Conservation (phyloP, 2,113 vertebrate species). For the Poecile atricapillus region DNA sequence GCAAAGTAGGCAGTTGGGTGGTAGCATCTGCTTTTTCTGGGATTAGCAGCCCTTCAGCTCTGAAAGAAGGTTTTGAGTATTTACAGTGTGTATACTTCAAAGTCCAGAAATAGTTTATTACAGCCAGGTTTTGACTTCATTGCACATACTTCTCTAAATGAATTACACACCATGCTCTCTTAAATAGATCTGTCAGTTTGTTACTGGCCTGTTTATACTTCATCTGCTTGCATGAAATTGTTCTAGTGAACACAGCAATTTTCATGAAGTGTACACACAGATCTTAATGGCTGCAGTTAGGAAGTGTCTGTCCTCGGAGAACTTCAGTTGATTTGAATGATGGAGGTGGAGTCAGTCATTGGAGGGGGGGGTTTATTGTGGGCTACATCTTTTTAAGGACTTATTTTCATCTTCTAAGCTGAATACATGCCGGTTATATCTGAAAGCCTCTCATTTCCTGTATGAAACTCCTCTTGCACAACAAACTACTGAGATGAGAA, state of each 20-base stretch:
- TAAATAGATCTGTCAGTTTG: background rate
- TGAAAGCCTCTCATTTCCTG: background rate
- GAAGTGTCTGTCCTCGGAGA: background rate
- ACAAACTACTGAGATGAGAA: background rate
- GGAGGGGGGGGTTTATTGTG: background rate
- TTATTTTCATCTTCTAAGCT: background rate
- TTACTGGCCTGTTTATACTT: background rate
- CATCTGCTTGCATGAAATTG: accelerated
- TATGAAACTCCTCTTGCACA: slow-evolving; percentile 12
- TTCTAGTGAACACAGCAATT: background rate
- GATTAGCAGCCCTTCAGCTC: background rate
- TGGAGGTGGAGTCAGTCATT: background rate
- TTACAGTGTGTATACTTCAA: background rate
- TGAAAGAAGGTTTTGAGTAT: background rate
- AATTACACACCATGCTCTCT: background rate
- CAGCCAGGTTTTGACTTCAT: background rate
- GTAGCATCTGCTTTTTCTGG: background rate
- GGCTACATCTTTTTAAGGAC: background rate
- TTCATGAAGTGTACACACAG: background rate
- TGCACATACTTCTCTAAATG: background rate
- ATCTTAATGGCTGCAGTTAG: background rate
- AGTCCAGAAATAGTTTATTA: background rate
- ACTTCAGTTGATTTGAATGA: background rate
- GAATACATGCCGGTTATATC: background rate
- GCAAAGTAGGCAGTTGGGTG: background rate